Base-by-base conservation (phyloP, 2,888 invertebrate genomes). In the Stomorhina lunata region DNA sequence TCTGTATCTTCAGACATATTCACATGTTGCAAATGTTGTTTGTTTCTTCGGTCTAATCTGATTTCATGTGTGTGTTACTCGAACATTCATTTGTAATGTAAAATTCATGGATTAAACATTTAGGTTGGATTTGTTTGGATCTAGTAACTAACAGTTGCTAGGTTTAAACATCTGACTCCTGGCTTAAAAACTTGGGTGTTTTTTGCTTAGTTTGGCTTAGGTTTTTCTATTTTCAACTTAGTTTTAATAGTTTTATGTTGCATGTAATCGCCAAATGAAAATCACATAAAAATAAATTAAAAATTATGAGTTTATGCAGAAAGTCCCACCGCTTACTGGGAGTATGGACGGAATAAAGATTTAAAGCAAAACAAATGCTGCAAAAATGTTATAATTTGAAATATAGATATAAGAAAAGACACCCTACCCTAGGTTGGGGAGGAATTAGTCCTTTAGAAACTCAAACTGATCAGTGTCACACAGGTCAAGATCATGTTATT, bases 281-380 rank as follows among this genome's bases (percentile, higher is more conserved):
- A 88, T 88, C 88, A 86, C 86, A 86, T 87, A 86, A 88, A 82
- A 89, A 88, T 88, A 88, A 88, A 89, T 88, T 89, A 88, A 87
- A 89, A 89, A 87, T 88, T 87, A 88, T 87, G 72, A 76, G 66
- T 63, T 73, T 79, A 37, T 37, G 53, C 40, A 78, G 32, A 53
- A 4, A 63, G 37, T 15, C 45, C 25, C 10, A 50, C 87, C 86
- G 43, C 4, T 5, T 5, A 37, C 25, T 27, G 7, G 40, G 6
- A 17, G n/a, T 1, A 5, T 15, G 20, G n/a, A 29, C n/a, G 20
- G n/a, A 29, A 10, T 3, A 25, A 37, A 43, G 40, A 37, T 20
- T 50, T 10, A 4, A 68, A n/a, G n/a, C 32, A 22, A n/a, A n/a
- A 25, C 17, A 7, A 37, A 27, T 4, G 10, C 9, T 25, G 15